These are phyloP conservation scores for Beaufortia kweichowensis DNA, from an alignment of 2,113 vertebrate species.

Conservation along the genomic window DNA sequence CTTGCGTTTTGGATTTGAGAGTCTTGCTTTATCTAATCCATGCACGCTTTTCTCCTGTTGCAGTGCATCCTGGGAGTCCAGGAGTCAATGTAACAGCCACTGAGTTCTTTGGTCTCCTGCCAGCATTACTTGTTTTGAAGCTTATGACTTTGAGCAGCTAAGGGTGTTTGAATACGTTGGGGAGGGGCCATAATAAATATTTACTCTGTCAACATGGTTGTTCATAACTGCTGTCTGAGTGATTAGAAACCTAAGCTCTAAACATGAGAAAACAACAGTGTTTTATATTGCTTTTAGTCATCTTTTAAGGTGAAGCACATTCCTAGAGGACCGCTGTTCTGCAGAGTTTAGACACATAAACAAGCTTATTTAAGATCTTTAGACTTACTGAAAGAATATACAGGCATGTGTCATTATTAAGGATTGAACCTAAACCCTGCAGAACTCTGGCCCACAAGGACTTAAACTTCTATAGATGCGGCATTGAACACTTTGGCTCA, in stretches of 20 bases:
- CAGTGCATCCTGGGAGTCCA: constrained; percentile 31
- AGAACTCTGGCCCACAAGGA: no score
- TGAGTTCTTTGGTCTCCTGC: constrained; percentile 65
- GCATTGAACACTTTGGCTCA: no score
- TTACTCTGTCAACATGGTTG: constrained; percentile 58
- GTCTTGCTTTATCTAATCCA: constrained; percentile 44
- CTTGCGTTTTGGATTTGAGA: constrained; percentile 8
- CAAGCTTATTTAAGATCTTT: no score
- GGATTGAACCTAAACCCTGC: no score
- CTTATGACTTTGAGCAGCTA: constrained; percentile 70
- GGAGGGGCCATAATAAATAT: constrained; percentile 63
- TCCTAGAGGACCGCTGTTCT: no score
- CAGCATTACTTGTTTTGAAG: constrained; percentile 63
- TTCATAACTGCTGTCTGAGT: constrained; percentile 62
- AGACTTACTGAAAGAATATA: background rate
- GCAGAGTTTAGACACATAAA: background rate
- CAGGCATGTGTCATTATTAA: background rate
- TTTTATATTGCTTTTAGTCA: no score
- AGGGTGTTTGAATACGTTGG: constrained; percentile 64
- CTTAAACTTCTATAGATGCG: no score
- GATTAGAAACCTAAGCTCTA: constrained; percentile 6
- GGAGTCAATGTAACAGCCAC: constrained; percentile 57
- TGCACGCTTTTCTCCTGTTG: constrained; percentile 40
- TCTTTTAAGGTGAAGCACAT: no score
- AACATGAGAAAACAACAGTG: background rate